Conservation (phyloP, 2,888 invertebrate genomes). For the Plemyria rubiginata region DNA sequence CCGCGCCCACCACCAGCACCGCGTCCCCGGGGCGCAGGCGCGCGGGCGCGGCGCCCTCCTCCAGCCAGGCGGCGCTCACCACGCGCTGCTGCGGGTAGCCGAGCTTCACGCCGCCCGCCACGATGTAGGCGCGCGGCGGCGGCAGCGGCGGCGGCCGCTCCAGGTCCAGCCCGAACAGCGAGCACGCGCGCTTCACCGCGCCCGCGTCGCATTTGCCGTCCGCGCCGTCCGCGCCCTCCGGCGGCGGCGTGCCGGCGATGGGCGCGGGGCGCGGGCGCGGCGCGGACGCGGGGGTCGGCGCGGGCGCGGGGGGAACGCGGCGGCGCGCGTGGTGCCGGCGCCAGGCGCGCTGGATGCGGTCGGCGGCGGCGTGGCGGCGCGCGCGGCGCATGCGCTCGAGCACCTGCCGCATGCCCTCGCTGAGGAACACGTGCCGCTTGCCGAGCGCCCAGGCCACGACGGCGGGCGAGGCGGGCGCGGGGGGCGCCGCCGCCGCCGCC, state of each 20-base stretch:
- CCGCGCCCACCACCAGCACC: constrained; percentile 95
- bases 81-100: constrained; percentile 96
- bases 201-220: constrained; percentile 94
- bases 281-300: constrained; percentile 54
- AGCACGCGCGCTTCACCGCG: constrained; percentile 95
- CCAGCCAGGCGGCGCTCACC: constrained; percentile 95
- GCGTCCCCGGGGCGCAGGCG: constrained; percentile 91
- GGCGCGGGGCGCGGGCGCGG: constrained; percentile 94
- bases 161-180: constrained; percentile 94
- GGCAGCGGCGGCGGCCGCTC: constrained; percentile 97
- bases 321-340: constrained; percentile 90
- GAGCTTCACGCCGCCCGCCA: constrained; percentile 94
- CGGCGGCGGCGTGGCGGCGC: constrained; percentile 27
- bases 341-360: constrained; percentile 80
- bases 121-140: constrained; percentile 95
- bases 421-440: constrained; percentile 96
- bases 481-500: constrained; percentile 91
- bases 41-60: constrained; percentile 66
- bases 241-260: constrained; percentile 95
- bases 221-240: constrained; percentile 92
- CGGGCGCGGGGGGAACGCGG: constrained; percentile 49
- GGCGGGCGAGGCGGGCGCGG: constrained; percentile 88
- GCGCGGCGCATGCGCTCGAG: constrained; percentile 23
- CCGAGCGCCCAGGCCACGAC: constrained; percentile 93
- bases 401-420: constrained; percentile 96